These are phyloP conservation scores for Muntiacus muntjak DNA, from an alignment of 2,113 vertebrate genomes.

Conservation along the genomic window DNA sequence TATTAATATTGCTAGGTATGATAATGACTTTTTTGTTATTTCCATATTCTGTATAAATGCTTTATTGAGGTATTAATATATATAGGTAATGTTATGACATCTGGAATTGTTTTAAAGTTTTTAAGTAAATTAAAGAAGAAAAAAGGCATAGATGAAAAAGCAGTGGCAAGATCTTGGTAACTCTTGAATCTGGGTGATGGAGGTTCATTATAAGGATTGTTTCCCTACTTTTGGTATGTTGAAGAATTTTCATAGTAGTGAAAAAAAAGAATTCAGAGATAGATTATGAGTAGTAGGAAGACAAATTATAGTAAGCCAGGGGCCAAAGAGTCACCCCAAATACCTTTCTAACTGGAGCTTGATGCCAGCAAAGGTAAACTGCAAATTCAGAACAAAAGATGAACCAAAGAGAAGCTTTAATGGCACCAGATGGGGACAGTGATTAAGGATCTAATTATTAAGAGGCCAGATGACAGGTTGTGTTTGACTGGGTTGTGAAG, in stretches of 20 bases:
- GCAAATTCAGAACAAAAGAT: not conserved
- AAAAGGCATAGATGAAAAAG: not conserved
- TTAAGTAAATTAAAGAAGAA: constrained; percentile 10
- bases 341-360: not conserved
- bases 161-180: not conserved
- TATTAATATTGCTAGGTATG: not conserved
- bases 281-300: not conserved
- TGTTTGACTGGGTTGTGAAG: not conserved
- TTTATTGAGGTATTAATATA: not conserved
- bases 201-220: not conserved
- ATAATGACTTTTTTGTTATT: not conserved
- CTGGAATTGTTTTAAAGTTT: not conserved
- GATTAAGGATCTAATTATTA: not conserved
- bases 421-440: not conserved
- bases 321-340: not conserved
- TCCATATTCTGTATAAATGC: not conserved
- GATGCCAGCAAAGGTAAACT: not conserved
- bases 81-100: not conserved
- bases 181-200: not conserved
- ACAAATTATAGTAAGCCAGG: not conserved
- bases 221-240: not conserved
- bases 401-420: not conserved
- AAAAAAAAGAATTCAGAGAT: not conserved
- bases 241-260: not conserved
- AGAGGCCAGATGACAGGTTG: not conserved